Evolutionary conservation across 1,140 invertebrate species (phyloP), one percentile per base, ranked within the genome.

Genomic region (Aphaenogaster rudis): DNA sequence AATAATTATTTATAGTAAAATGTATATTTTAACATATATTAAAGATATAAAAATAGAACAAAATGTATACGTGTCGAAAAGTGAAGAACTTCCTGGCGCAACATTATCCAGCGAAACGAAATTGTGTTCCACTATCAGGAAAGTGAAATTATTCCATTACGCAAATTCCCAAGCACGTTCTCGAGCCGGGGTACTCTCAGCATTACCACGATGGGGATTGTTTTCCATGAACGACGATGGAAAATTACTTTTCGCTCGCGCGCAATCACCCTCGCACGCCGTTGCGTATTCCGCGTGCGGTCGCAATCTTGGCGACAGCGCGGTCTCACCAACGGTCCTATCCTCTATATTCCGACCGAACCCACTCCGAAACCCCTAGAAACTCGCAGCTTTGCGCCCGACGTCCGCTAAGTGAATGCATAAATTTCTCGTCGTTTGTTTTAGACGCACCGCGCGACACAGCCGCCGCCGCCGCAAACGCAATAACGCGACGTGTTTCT

Each of bases 351-450:
- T 42, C 72, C n/a, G 50, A 11, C 72, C 28, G 17, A 15, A 36
- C 42, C 15, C 33, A 79, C 21, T 39, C n/a, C 17, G 54, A 69
- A 17, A 50, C 15, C 13, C 76, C n/a, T 57, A 57, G 42, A 79
- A 78, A 77, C 52, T 63, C 57, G 63, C 80, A 33, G 64, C 57
- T 78, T 36, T 50, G 59, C 67, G 59, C 67, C 15, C 69, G 39
- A 72, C 21, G 63, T 88, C 67, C 28, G 79, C 71, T 87, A 93
- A 93, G 90, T 92, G 91, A 92, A 91, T 91, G 88, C 92, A 92
- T 93, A 92, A 92, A 93, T 92, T 91, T 88, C 71, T 61, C 77
- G 74, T 48, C 81, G 81, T 90, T 93, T 91, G 88, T 90, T 92
- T 90, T 86, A 78, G 72, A 63, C 67, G 33, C 57, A 28, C 57